Conservation (phyloP, 2,797 vertebrate genomes). For the Amphiprion clarkii region DNA sequence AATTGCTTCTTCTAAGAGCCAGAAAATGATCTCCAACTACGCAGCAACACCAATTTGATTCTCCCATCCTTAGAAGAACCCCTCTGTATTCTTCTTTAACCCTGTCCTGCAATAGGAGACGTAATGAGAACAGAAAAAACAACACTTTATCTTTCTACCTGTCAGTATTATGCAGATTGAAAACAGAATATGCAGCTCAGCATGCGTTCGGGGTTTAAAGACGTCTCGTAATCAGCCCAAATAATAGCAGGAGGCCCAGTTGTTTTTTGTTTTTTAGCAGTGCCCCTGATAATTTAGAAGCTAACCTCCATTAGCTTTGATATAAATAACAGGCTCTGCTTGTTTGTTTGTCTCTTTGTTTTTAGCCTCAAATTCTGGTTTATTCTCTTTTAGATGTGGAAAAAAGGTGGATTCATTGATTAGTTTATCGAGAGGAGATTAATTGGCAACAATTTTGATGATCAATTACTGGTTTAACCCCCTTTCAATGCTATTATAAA, state of each 20-base stretch:
- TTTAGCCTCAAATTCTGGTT: background rate
- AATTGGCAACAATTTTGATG: background rate
- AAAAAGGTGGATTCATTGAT: background rate
- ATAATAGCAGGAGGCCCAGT: conserved; percentile 28
- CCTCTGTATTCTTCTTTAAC: conserved; percentile 17
- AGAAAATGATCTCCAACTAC: conserved; percentile 28
- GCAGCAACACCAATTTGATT: conserved; percentile 30
- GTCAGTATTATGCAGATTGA: conserved; percentile 52
- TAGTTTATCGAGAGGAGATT: background rate
- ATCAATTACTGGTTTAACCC: too few species aligned
- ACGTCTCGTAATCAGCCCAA: conserved; percentile 44
- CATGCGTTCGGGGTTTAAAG: conserved; percentile 18
- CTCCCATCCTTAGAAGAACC: conserved; percentile 7
- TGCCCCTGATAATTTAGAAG: conserved; percentile 17
- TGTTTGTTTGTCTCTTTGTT: conserved; percentile 5
- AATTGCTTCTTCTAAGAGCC: conserved; percentile 20
- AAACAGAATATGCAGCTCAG: conserved; percentile 32
- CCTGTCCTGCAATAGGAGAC: conserved; percentile 9
- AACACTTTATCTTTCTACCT: conserved; percentile 27
- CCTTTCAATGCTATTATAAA: too few species aligned
- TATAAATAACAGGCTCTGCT: conserved; percentile 19
- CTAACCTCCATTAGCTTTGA: conserved; percentile 19
- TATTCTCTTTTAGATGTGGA: background rate
- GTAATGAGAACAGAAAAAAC: conserved; percentile 47
- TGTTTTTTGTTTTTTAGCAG: background rate